Conservation (phyloP, 2,888 invertebrate genomes). For the Dusona sp. region DNA sequence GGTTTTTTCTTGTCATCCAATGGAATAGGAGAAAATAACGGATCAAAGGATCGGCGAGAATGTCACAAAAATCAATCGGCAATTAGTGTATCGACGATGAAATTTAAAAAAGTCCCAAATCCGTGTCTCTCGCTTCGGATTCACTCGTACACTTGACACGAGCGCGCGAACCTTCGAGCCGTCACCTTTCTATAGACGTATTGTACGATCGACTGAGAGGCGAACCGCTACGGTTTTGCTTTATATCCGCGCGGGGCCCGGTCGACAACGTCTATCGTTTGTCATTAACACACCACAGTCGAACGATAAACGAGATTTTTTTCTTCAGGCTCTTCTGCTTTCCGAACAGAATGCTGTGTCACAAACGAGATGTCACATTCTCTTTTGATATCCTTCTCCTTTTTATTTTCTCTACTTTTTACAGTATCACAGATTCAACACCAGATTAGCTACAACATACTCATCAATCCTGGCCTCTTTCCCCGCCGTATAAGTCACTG, state of each 20-base stretch:
- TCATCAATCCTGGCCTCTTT: background rate
- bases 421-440: slow-evolving; percentile 9
- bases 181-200: slow-evolving; percentile 48
- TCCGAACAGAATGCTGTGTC: background rate
- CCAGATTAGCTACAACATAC: background rate
- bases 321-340: slow-evolving; percentile 32
- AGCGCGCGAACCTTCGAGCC: slow-evolving; percentile 25
- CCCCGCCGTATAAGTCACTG: slow-evolving; percentile 3
- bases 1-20: background rate
- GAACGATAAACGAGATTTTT: slow-evolving; percentile 40
- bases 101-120: background rate
- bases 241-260: slow-evolving; percentile 75
- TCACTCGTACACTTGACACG: slow-evolving; percentile 36
- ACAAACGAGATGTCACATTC: background rate
- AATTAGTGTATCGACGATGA: background rate
- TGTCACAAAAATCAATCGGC: background rate
- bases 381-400: slow-evolving; percentile 8
- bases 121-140: slow-evolving; percentile 5
- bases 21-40: background rate
- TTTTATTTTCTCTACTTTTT: background rate
- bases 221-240: slow-evolving; percentile 76
- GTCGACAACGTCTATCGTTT: slow-evolving; percentile 14
- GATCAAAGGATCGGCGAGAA: background rate
- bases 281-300: slow-evolving; percentile 41
- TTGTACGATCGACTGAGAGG: slow-evolving; percentile 77